Percentiles rank a stretch among this genome's conserved stretches.
Conservation (phyloP, 2,888 invertebrate species). For the Eilema caniola region DNA sequence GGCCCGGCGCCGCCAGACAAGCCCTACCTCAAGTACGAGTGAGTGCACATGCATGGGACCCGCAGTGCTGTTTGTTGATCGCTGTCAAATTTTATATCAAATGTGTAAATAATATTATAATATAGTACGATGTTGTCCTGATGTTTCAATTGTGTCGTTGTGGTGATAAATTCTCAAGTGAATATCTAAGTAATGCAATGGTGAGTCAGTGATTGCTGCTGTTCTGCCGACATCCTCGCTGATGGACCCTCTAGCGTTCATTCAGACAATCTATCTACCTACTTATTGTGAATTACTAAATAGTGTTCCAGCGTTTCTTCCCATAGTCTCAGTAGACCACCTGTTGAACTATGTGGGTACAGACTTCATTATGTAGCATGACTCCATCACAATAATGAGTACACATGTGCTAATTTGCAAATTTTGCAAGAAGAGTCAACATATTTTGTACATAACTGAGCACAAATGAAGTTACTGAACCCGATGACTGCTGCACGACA, state of each 20-base stretch:
- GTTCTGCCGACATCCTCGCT: no score
- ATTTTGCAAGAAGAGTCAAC: not conserved
- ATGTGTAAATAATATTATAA: constrained; percentile 79
- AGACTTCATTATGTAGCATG: no score
- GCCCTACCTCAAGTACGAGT: constrained; percentile 84
- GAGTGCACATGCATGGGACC: constrained; percentile 62
- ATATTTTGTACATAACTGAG: not conserved
- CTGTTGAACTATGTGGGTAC: not conserved
- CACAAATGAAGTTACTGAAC: not conserved
- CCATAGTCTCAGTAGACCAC: no score
- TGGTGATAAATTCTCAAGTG: constrained; percentile 21
- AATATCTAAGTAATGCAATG: constrained; percentile 7
- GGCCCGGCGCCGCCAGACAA: constrained; percentile 63
- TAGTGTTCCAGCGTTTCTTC: not conserved
- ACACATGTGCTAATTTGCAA: not conserved
- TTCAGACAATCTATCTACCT: not conserved
- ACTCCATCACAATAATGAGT: not conserved
- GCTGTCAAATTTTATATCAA: constrained; percentile 81
- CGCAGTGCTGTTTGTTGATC: constrained; percentile 68
- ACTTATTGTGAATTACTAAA: not conserved
- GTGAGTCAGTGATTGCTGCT: not conserved
- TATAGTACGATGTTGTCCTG: constrained; percentile 62
- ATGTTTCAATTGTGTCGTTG: constrained; percentile 41
- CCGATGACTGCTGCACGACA: not conserved
- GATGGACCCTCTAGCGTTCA: not conserved